phyloP scores from a whole-genome alignment of 2,113 vertebrate genomes.

The Colistium nudipinnis region DNA sequence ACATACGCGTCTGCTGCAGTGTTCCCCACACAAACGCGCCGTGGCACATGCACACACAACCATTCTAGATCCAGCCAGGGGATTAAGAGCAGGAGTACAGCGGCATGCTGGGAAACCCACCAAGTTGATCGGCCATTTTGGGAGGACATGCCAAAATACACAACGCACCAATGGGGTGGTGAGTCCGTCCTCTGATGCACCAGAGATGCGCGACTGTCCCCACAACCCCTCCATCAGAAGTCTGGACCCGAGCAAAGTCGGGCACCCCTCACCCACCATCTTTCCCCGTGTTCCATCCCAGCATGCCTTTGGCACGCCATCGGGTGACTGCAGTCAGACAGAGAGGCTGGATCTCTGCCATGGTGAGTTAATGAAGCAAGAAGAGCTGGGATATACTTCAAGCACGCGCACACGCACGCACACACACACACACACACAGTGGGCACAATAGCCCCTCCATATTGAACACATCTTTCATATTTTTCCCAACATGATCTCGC shows the following conservation, averaged over 20 bases:
- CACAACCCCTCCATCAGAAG: not conserved
- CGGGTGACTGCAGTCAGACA: conserved; percentile 36
- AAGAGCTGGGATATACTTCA: conserved; percentile 53
- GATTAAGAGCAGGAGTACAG: not conserved
- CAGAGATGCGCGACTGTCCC: not conserved
- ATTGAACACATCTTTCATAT: conserved; percentile 32
- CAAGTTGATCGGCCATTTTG: conserved; percentile 37
- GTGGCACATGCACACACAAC: conserved; percentile 7
- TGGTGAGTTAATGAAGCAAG: conserved; percentile 65
- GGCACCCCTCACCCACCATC: conserved; percentile 30
- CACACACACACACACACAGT: conserved; percentile 17
- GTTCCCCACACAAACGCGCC: not conserved
- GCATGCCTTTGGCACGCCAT: conserved; percentile 54
- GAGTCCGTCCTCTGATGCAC: conserved; percentile 2
- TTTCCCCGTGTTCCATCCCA: conserved; percentile 44
- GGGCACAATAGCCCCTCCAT: conserved; percentile 19
- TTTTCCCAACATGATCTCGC: conserved; percentile 17
- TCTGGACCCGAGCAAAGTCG: conserved; percentile 33
- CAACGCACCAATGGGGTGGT: conserved; percentile 14
- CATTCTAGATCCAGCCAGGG: not conserved
- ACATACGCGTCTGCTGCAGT: conserved; percentile 9
- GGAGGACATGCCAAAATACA: conserved; percentile 18
- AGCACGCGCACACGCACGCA: conserved; percentile 33
- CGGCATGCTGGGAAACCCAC: not conserved
- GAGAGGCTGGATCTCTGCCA: conserved; percentile 58